Conservation (phyloP, 2,113 vertebrate genomes). For the Hepsetus odoe region DNA sequence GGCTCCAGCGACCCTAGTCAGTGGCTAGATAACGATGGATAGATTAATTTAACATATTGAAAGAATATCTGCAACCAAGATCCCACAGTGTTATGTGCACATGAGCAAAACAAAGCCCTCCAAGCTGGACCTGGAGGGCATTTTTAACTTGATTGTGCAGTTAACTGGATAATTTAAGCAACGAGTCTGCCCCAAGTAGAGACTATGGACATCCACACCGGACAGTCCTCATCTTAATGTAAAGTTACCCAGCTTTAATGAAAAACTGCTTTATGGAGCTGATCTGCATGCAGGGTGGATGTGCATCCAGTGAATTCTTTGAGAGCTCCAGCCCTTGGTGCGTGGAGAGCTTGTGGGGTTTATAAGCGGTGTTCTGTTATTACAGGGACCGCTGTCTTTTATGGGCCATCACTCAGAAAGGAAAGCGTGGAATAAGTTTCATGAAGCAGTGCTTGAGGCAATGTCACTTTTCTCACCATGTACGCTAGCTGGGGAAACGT, state of each 20-base stretch:
- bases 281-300: slow-evolving; percentile 35
- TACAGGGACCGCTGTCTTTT: slow-evolving; percentile 46
- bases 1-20: no score
- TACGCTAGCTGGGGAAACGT: slow-evolving; percentile 9
- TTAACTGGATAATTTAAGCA: neutral
- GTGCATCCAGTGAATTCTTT: neutral
- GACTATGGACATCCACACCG: neutral
- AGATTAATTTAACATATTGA: neutral
- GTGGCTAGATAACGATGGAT: no score
- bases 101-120: neutral
- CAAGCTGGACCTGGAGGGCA: neutral
- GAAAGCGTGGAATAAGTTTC: slow-evolving; percentile 46
- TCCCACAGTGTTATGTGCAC: neutral
- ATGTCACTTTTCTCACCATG: slow-evolving; percentile 46
- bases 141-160: neutral
- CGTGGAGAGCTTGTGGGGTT: slow-evolving; percentile 34
- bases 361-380: slow-evolving; percentile 40
- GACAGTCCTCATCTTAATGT: neutral
- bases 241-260: neutral
- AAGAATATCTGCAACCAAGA: no score
- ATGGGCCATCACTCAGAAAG: slow-evolving; percentile 45
- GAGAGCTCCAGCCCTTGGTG: slow-evolving; percentile 24
- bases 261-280: neutral
- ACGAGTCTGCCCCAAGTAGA: no score
- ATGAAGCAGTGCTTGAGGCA: slow-evolving; percentile 45